Conservation (phyloP, 2,797 vertebrate genomes). For the Denticeps clupeoides region DNA sequence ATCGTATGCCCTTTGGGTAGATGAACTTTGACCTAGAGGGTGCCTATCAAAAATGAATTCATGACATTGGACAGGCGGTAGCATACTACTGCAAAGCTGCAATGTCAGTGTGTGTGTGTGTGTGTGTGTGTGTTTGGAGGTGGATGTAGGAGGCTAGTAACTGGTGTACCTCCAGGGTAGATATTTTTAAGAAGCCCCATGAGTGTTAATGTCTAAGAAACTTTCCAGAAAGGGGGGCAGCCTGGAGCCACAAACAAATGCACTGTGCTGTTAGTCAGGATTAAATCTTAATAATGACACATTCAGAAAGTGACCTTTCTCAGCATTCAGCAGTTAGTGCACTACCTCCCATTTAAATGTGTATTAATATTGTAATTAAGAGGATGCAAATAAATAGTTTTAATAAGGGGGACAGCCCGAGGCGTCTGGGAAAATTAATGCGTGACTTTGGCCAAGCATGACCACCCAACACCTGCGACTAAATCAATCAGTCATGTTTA, state of each 20-base stretch:
- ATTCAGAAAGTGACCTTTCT: conserved; percentile 33
- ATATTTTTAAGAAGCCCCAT: no score
- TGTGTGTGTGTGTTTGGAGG: no score
- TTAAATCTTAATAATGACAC: conserved; percentile 8
- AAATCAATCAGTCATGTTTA: conserved; percentile 46
- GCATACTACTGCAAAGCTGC: no score
- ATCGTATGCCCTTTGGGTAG: no score
- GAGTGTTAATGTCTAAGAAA: no score
- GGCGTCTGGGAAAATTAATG: conserved; percentile 41
- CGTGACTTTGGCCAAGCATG: conserved; percentile 44
- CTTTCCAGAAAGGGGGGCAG: background rate
- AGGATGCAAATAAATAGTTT: conserved; percentile 45
- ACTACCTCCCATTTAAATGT: conserved; percentile 46
- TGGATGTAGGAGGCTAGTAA: no score
- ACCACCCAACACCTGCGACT: conserved; percentile 43
- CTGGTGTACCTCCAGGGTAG: no score
- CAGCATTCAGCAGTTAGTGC: conserved; percentile 43
- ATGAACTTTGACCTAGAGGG: no score
- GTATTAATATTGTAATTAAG: conserved; percentile 50
- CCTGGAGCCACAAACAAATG: conserved; percentile 7
- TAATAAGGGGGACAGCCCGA: conserved; percentile 44
- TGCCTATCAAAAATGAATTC: no score
- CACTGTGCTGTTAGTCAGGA: conserved; percentile 1
- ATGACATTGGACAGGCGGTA: no score
- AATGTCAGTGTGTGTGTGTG: no score